phyloP scores from a whole-genome alignment of 2,113 vertebrate species.

The Morphnarchus princeps region DNA sequence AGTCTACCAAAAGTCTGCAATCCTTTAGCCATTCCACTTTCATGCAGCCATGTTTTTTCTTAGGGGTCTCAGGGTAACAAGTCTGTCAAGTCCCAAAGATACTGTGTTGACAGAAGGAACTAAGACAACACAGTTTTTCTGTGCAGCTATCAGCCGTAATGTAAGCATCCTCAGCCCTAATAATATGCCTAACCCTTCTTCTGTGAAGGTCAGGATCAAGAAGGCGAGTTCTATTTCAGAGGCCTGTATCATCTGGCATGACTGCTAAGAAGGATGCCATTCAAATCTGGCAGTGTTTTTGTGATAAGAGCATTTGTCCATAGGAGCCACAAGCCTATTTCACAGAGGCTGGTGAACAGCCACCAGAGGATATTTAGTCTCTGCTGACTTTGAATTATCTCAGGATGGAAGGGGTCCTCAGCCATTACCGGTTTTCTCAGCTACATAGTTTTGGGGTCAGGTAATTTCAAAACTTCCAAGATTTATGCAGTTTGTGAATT shows the following conservation, averaged over 20 bases:
- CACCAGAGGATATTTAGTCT: slow-evolving; percentile 32
- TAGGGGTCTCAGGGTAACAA: not conserved
- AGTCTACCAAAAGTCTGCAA: not conserved
- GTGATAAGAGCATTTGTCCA: slow-evolving; percentile 44
- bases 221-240: slow-evolving; percentile 13
- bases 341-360: not conserved
- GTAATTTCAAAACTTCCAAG: not conserved
- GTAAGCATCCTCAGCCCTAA: slow-evolving; percentile 36
- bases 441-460: not conserved
- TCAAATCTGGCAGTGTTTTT: slow-evolving; percentile 39
- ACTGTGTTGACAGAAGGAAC: slow-evolving; percentile 10
- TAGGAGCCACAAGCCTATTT: slow-evolving; percentile 46
- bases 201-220: slow-evolving; percentile 32
- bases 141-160: not conserved
- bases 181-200: slow-evolving; percentile 16
- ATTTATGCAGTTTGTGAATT: not conserved
- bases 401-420: not conserved
- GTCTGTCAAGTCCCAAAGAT: slow-evolving; percentile 3
- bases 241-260: slow-evolving; percentile 14
- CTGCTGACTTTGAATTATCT: slow-evolving; percentile 14
- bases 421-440: not conserved
- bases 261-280: slow-evolving; percentile 22
- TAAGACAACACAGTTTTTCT: not conserved
- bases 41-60: not conserved
- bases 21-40: not conserved